These are phyloP conservation scores for Anguilla obscura DNA, from an alignment of 2,797 vertebrate species.

Conservation along the genomic window DNA sequence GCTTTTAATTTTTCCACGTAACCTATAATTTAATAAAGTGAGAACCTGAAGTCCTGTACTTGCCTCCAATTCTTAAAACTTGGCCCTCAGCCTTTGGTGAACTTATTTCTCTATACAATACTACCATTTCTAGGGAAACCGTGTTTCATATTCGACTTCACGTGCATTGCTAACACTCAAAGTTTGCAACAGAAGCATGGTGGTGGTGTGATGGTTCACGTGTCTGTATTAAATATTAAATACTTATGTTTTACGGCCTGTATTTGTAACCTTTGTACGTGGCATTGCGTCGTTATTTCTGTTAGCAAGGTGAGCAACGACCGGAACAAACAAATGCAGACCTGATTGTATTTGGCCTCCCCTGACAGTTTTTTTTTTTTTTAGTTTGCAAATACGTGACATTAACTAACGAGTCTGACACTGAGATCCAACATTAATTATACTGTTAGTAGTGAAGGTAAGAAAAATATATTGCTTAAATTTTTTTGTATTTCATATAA, in stretches of 20 bases:
- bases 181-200: background rate
- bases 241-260: background rate
- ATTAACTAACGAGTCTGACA: background rate
- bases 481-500: background rate
- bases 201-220: background rate
- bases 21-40: background rate
- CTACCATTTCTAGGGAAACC: background rate
- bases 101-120: background rate
- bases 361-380: background rate
- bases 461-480: background rate
- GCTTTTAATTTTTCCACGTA: background rate
- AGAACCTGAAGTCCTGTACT: background rate
- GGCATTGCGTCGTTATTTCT: background rate
- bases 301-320: background rate
- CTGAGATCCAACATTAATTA: background rate
- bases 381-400: background rate
- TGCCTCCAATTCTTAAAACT: background rate
- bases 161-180: background rate
- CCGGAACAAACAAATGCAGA: background rate
- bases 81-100: background rate
- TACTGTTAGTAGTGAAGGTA: background rate
- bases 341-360: background rate
- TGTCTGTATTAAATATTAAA: background rate
- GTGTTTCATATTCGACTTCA: background rate
- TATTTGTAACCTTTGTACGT: background rate